Base-by-base conservation (phyloP, 2,888 invertebrate genomes). In the Andrena minutula region DNA sequence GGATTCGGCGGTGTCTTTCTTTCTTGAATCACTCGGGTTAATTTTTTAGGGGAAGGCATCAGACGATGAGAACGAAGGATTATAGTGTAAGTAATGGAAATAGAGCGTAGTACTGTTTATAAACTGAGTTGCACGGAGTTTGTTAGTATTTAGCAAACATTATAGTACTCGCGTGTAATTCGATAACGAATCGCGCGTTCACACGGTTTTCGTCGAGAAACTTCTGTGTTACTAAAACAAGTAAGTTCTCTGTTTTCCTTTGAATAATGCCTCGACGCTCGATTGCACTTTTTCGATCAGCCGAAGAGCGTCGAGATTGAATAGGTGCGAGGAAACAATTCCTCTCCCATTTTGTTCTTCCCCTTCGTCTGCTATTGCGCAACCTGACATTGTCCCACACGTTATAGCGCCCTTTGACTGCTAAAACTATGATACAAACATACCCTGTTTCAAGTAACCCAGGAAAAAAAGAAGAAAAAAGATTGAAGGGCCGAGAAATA, bases 231-330 rank as follows among this genome's bases (percentile, higher is more conserved):
- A n/a, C 20, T 16, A 12, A 12, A 70, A 70, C 47, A 47, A 60
- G 47, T 20, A 30, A 41, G n/a, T 20, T 30, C 35, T 63, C 41
- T 41, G 47, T 47, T 32, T n/a, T 35, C 35, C 35, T 35, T n/a
- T 28, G 56, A 41, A 53, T 28, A 26, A 35, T 51, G 26, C 10
- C n/a, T 41, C 41, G 41, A 56, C 53, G 72, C n/a, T 41, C 64
- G 72, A 64, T 35, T 8, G 64, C 12, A 26, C 53, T n/a, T 28
- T 41, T 53, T 41, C 72, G 51, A 73, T 64, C 63, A 64, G 41
- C 35, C 26, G 49, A 56, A 56, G 53, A 41, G 35, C 72, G 63
- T 28, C 72, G 35, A 28, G 53, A 64, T 64, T 66, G 30, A 47
- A 26, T 10, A 58, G 58, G 10, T 32, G 56, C 26, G n/a, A 47